Percentiles rank a stretch among this genome's conserved stretches.
Evolutionary conservation across 2,113 vertebrate species (phyloP).

Genomic region (Cinclus cinclus): DNA sequence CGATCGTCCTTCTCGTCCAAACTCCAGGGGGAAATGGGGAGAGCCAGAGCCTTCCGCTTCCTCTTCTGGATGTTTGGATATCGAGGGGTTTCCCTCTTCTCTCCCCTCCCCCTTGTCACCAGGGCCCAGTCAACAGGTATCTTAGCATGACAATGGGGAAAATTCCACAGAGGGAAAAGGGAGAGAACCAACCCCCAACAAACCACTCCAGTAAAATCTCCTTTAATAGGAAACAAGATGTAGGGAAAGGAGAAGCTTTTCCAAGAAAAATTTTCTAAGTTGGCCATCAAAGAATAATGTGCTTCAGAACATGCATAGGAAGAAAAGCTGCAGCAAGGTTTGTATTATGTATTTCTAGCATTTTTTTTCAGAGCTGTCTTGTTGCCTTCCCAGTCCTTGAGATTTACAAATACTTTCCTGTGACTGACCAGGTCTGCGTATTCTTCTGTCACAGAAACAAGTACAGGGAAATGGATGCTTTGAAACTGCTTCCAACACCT

Average conservation of each 20-base stretch:
- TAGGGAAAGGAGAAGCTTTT: background rate
- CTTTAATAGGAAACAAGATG: background rate
- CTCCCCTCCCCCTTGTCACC: no score
- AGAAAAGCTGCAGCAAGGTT: background rate
- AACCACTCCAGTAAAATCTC: background rate
- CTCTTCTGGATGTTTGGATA: no score
- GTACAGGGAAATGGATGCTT: background rate
- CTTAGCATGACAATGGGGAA: no score
- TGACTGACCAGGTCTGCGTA: conserved; percentile 4
- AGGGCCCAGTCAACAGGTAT: no score
- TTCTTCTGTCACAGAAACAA: conserved; percentile 28
- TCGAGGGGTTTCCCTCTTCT: no score
- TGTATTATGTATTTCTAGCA: background rate
- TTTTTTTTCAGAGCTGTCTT: background rate
- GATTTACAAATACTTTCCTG: conserved; percentile 24
- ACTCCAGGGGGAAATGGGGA: no score
- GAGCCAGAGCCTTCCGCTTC: no score
- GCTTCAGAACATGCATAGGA: background rate
- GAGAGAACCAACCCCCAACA: no score
- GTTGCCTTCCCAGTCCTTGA: background rate
- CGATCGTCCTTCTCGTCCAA: no score
- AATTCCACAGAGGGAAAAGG: no score
- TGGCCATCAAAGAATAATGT: background rate
- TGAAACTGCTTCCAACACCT: background rate
- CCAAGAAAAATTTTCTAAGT: background rate